Percentiles rank a stretch among this genome's conserved stretches.
Conservation (phyloP, 2,888 invertebrate genomes). For the Elegia similella region DNA sequence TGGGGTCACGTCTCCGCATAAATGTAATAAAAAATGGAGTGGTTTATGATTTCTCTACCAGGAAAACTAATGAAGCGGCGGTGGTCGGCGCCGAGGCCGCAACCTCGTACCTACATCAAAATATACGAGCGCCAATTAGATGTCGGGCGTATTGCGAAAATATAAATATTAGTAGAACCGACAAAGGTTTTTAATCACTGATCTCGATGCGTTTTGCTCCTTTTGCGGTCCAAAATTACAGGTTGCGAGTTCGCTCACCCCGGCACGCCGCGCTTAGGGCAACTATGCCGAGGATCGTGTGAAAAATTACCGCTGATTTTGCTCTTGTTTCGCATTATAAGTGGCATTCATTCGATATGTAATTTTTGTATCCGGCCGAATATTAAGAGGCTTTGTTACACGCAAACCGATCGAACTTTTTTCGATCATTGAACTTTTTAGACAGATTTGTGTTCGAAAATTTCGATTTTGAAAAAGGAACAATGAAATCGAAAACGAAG, state of each 20-base stretch:
- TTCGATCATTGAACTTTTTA: conserved; percentile 31
- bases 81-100: conserved; percentile 61
- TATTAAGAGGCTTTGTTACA: conserved; percentile 39
- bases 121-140: conserved; percentile 76
- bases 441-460: conserved; percentile 19
- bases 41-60: conserved; percentile 74
- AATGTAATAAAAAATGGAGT: conserved; percentile 62
- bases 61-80: conserved; percentile 76
- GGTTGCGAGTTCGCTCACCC: conserved; percentile 78
- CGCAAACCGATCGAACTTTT: conserved; percentile 35
- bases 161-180: conserved; percentile 83
- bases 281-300: conserved; percentile 78
- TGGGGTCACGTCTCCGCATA: conserved; percentile 66
- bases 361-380: conserved; percentile 69
- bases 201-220: conserved; percentile 75
- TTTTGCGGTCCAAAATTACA: conserved; percentile 82
- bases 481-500: conserved; percentile 66
- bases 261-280: conserved; percentile 74
- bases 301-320: conserved; percentile 75
- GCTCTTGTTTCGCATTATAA: conserved; percentile 74
- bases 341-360: conserved; percentile 73
- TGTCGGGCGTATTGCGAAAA: conserved; percentile 78
- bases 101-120: conserved; percentile 59
- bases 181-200: conserved; percentile 82
- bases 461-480: conserved; percentile 50